Evolutionary conservation across 2,113 vertebrate species (phyloP), one percentile per base, ranked within the genome.

Genomic region (Puffinus mauretanicus): DNA sequence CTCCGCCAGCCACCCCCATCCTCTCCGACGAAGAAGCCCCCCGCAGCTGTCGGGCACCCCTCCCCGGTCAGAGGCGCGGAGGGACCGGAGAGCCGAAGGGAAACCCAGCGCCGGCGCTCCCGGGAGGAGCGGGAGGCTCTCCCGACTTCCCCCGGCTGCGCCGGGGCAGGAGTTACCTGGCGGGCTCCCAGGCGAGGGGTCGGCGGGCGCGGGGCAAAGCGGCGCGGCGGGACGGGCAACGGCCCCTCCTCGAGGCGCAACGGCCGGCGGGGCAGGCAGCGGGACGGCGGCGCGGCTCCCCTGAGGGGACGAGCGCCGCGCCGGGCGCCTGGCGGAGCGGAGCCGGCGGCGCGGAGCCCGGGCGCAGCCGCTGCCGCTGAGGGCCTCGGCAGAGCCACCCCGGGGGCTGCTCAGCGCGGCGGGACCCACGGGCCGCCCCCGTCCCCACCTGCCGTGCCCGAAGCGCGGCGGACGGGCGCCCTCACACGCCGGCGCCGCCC

Each of bases 141-240:
- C 11, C 19, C 24, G 29, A 16, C 66, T 27, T 25, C 32, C 17
- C 40, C 40, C 40, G 40, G 40, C 69, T 15, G 29, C 26, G 46
- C 38, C 14, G 12, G 58, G 67, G 36, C 15, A 11, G 61, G 52
- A 5, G 60, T 97, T 97, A 97, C 96, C 95, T 97, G 95, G 83
- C 38, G 30, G 61, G 66, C n/a, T 90, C 65, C 55, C 89, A 93
- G 86, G 88, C 82, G 47, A 32, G 25, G 62, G 81, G 12, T 55
- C 46, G 20, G 38, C 36, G 42, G 86, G 9, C 26, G 34, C 14
- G 17, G 60, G 54, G 36, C 20, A 76, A 25, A 29, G 79, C 57
- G 40, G 44, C 30, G 36, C 42, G 5, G 57, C 13, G 10, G 49
- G 34, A 38, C 64, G 6, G 60, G 34, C 25, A 57, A 16, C 25